These are phyloP conservation scores for Macquaria australasica DNA, from an alignment of 2,113 vertebrate genomes.

Conservation along the genomic window DNA sequence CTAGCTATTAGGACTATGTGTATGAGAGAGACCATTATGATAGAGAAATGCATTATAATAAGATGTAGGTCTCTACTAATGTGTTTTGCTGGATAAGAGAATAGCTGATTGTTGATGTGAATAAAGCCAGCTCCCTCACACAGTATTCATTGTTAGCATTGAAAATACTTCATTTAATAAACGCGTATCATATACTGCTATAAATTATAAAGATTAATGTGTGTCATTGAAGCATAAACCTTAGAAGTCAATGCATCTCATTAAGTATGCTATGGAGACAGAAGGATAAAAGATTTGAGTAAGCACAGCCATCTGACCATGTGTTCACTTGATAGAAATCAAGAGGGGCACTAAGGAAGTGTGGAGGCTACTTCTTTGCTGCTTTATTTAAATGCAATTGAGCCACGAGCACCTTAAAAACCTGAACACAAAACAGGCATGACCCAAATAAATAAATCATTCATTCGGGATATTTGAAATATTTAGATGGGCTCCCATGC, in stretches of 20 bases:
- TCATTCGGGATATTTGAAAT: slow-evolving; percentile 54
- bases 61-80: slow-evolving; percentile 33
- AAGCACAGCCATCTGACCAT: neutral
- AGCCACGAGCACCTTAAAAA: slow-evolving; percentile 16
- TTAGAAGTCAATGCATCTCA: neutral
- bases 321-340: neutral
- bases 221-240: neutral
- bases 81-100: slow-evolving; percentile 4
- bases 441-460: slow-evolving; percentile 59
- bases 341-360: neutral
- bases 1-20: neutral
- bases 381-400: neutral
- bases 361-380: neutral
- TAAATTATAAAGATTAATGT: slow-evolving; percentile 9
- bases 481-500: slow-evolving; percentile 39
- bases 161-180: neutral
- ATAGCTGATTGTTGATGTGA: slow-evolving; percentile 8
- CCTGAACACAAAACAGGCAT: slow-evolving; percentile 18
- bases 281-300: neutral
- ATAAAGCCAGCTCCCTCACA: neutral
- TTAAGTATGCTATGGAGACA: slow-evolving; percentile 3
- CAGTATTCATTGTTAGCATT: neutral
- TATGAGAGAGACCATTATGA: neutral
- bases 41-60: slow-evolving; percentile 25
- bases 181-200: neutral